These are phyloP conservation scores for Cavia aperea DNA, from an alignment of 2,113 vertebrate species.

Conservation along the genomic window DNA sequence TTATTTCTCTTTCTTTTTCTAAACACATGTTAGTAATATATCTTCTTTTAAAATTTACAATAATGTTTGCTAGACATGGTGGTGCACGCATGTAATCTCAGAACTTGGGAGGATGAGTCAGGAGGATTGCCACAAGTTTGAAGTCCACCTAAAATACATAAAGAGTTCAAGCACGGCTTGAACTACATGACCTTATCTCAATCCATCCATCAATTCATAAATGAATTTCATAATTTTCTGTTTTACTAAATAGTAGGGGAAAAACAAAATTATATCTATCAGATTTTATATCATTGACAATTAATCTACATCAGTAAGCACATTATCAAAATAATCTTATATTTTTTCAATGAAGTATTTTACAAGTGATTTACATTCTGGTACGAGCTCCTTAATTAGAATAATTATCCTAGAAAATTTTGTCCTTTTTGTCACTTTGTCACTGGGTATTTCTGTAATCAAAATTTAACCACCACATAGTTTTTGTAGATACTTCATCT, in stretches of 20 bases:
- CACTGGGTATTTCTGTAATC: background rate
- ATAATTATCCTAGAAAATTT: background rate
- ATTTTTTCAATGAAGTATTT: background rate
- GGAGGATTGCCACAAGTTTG: background rate
- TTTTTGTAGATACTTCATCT: background rate
- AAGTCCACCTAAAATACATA: background rate
- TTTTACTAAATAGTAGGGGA: constrained; percentile 4
- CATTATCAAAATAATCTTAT: background rate
- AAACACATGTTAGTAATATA: background rate
- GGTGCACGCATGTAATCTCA: background rate
- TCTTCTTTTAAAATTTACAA: background rate
- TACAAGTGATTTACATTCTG: background rate
- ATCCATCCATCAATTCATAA: too few species aligned
- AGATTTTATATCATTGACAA: background rate
- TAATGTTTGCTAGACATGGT: background rate
- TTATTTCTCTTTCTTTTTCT: background rate
- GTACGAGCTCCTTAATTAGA: background rate
- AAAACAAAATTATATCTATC: background rate
- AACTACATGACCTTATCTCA: too few species aligned
- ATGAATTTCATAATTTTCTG: background rate
- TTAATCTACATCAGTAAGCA: constrained; percentile 3
- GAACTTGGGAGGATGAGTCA: background rate
- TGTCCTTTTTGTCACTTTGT: too few species aligned
- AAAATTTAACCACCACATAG: background rate
- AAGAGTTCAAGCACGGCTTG: too few species aligned